Percentiles rank a stretch among this genome's conserved stretches.
These are phyloP conservation scores for Epizoanthus ramosus DNA, from an alignment of 92 coral and sea anemone genomes.

Conservation along the genomic window DNA sequence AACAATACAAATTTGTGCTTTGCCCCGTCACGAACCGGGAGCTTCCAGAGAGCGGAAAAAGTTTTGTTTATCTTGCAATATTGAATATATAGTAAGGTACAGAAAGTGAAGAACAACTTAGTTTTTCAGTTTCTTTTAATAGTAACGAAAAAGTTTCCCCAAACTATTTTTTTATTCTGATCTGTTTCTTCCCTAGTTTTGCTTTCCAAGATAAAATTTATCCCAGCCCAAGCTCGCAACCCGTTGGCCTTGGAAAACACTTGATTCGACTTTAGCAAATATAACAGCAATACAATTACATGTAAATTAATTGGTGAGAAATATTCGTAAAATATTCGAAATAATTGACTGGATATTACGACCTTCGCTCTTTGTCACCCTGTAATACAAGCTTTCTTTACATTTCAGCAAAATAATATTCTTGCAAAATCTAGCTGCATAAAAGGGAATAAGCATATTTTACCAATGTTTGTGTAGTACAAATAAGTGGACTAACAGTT, in stretches of 20 bases:
- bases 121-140: slow-evolving; percentile 31
- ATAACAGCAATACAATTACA: too few relatives aligned
- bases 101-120: too few relatives aligned
- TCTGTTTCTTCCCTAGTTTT: background rate
- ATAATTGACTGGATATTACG: too few relatives aligned
- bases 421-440: background rate
- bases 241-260: too few relatives aligned
- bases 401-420: too few relatives aligned
- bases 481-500: background rate
- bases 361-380: too few relatives aligned
- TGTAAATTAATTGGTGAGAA: background rate
- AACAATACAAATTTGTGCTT: slow-evolving; percentile 11
- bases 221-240: too few relatives aligned
- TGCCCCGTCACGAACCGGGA: background rate
- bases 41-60: background rate
- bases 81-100: too few relatives aligned
- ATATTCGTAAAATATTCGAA: background rate
- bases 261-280: too few relatives aligned
- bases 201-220: background rate
- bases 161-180: background rate
- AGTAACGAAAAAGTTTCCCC: background rate
- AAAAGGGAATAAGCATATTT: background rate
- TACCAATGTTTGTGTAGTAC: background rate
- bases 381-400: too few relatives aligned
- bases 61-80: background rate